Evolutionary conservation across 2,888 invertebrate genomes (phyloP).

Genomic region (Priocnemis perturbator): DNA sequence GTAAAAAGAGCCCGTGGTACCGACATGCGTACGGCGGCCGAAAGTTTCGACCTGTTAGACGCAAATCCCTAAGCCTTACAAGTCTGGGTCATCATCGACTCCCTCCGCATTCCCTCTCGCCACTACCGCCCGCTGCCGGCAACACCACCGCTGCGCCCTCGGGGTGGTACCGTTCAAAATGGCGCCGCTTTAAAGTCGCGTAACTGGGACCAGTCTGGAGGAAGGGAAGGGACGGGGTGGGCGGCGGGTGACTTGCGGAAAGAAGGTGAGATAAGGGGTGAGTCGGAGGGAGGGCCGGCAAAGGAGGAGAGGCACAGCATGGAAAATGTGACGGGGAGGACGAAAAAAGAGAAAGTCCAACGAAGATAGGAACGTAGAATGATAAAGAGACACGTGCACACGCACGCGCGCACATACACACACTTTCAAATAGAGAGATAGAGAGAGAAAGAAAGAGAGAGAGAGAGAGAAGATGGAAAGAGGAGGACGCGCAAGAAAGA

Average conservation of each 20-base stretch:
- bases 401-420: too few species aligned
- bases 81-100: too few species aligned
- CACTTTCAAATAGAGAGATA: too few species aligned
- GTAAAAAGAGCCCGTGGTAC: neutral
- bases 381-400: slow-evolving; percentile 1
- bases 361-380: slow-evolving; percentile 5
- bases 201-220: slow-evolving; percentile 50
- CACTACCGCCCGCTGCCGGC: too few species aligned
- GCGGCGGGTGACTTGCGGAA: too few species aligned
- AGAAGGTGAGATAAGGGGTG: neutral
- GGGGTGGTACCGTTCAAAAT: slow-evolving; percentile 53
- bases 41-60: too few species aligned
- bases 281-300: neutral
- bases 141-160: too few species aligned
- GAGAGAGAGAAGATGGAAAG: slow-evolving; percentile 26
- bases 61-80: too few species aligned
- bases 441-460: slow-evolving; percentile 11
- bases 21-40: neutral
- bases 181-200: slow-evolving; percentile 62
- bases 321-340: neutral
- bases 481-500: slow-evolving; percentile 1
- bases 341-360: slow-evolving; percentile 29
- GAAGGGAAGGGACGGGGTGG: neutral
- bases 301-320: too few species aligned
- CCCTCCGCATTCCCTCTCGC: too few species aligned